Percentiles rank a stretch among this genome's conserved stretches.
These are phyloP conservation scores for Ibidorhyncha struthersii DNA, from an alignment of 2,113 vertebrate species.

Conservation along the genomic window DNA sequence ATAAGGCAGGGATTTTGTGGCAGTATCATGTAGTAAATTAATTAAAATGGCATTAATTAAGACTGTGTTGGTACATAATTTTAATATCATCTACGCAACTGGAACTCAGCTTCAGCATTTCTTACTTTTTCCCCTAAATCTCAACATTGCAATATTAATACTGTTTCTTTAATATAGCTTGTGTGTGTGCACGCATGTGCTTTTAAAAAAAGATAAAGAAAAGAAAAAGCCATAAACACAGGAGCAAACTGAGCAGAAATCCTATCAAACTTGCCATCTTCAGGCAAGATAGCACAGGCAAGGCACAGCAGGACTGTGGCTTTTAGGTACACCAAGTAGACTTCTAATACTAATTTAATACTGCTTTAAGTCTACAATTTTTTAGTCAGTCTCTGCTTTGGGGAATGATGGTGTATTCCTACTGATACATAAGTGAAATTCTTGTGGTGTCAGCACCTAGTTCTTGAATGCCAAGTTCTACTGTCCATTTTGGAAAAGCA, in stretches of 20 bases:
- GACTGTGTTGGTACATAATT: background rate
- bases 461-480: background rate
- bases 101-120: background rate
- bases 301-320: background rate
- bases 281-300: background rate
- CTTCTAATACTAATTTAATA: background rate
- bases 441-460: background rate
- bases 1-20: background rate
- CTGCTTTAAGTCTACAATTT: background rate
- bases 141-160: background rate
- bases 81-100: background rate
- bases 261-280: background rate
- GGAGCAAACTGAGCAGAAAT: background rate
- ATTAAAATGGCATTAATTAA: background rate
- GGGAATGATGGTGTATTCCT: background rate
- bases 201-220: background rate
- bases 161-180: background rate
- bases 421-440: background rate
- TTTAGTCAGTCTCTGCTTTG: background rate
- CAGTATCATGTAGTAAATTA: background rate
- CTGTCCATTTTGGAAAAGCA: background rate
- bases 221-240: background rate
- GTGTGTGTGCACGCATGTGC: rapidly evolving
- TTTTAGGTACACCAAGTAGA: background rate
- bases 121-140: background rate